Evolutionary conservation across 2,888 invertebrate genomes (phyloP).

Genomic region (Mesodorylaimus sp.): DNA sequence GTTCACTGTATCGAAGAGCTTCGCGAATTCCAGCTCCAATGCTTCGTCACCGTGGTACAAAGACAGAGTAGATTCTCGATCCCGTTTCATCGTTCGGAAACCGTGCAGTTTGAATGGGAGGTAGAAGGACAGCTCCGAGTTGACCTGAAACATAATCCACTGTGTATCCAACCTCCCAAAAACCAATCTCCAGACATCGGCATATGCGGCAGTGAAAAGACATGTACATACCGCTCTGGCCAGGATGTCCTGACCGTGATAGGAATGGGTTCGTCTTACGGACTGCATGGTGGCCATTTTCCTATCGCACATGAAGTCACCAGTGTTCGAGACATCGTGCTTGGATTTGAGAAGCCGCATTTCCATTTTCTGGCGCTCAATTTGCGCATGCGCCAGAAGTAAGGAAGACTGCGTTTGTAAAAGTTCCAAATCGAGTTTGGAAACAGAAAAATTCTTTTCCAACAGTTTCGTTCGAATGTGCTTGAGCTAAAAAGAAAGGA

Average conservation of each 20-base stretch:
- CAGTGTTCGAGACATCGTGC: constrained; percentile 1
- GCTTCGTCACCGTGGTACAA: too few relatives aligned
- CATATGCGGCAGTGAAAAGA: too few relatives aligned
- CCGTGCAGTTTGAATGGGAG: constrained; percentile 25
- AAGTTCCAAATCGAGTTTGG: constrained; percentile 20
- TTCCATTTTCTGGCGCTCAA: constrained; percentile 10
- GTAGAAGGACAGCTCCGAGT: constrained; percentile 20
- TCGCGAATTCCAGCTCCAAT: too few relatives aligned
- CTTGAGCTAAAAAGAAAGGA: constrained; percentile 17
- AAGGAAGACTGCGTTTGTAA: constrained; percentile 21
- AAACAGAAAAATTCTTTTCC: constrained; percentile 18
- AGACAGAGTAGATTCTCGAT: too few relatives aligned
- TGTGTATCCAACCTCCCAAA: too few relatives aligned
- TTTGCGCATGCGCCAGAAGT: constrained; percentile 22
- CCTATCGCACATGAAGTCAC: constrained; percentile 13
- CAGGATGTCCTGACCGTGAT: constrained; percentile 18
- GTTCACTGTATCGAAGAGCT: too few relatives aligned
- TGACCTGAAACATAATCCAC: constrained; percentile 13
- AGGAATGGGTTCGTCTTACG: constrained; percentile 18
- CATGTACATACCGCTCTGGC: constrained; percentile 12
- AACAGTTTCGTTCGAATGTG: constrained; percentile 17
- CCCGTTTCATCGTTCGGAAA: too few relatives aligned
- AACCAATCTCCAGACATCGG: too few relatives aligned
- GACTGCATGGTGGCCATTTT: constrained; percentile 11
- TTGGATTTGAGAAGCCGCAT: not conserved